Conservation (phyloP, 2,888 invertebrate species). For the Phorcus lineatus region DNA sequence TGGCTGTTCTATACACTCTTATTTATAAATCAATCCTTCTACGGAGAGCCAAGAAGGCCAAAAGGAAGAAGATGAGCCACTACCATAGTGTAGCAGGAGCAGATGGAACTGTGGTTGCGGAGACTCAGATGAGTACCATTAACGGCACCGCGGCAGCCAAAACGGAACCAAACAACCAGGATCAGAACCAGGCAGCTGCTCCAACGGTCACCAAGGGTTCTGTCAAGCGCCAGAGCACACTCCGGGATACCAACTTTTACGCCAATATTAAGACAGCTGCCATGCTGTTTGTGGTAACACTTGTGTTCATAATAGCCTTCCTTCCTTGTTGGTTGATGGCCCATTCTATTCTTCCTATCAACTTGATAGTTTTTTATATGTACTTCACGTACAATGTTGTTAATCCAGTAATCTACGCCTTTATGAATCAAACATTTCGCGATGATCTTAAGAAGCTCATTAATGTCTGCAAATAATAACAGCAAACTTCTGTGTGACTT, state of each 20-base stretch:
- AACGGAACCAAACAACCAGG: neutral
- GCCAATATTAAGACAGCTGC: conserved; percentile 73
- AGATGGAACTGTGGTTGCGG: conserved; percentile 27
- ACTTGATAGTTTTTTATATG: conserved; percentile 69
- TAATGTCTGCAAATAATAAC: conserved; percentile 31
- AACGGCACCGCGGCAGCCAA: conserved; percentile 36
- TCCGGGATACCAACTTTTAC: conserved; percentile 48
- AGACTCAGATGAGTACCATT: conserved; percentile 42
- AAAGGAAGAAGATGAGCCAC: conserved; percentile 40
- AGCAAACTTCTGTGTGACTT: no score
- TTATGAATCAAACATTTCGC: conserved; percentile 73
- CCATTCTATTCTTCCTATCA: conserved; percentile 51
- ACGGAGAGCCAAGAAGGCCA: conserved; percentile 47
- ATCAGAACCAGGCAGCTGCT: neutral
- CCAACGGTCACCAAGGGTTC: neutral
- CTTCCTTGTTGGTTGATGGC: conserved; percentile 72
- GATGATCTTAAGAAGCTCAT: conserved; percentile 59
- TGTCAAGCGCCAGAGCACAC: conserved; percentile 36
- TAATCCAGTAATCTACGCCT: conserved; percentile 74
- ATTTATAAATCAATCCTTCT: conserved; percentile 65
- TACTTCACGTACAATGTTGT: conserved; percentile 73
- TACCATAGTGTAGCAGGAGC: conserved; percentile 31
- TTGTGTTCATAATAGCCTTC: conserved; percentile 72
- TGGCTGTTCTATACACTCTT: conserved; percentile 64
- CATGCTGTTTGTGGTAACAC: conserved; percentile 74